These are phyloP conservation scores for Ceyx margarethae DNA, from an alignment of 2,113 vertebrate species.

Conservation along the genomic window DNA sequence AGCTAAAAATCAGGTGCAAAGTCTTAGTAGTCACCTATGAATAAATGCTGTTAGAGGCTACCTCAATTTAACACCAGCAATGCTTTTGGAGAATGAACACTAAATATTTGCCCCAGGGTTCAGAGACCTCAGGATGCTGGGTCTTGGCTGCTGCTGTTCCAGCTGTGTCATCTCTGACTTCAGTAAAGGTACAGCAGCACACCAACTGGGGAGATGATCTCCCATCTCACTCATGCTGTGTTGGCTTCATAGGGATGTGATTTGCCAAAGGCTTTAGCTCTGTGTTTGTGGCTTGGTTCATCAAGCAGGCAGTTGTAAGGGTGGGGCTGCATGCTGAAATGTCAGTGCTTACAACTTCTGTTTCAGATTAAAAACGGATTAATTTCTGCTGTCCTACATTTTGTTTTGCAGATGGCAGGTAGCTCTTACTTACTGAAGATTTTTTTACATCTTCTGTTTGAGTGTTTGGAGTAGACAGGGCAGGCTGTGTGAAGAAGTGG, in stretches of 20 bases:
- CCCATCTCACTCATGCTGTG: not conserved
- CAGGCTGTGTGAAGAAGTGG: not conserved
- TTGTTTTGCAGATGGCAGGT: conserved; percentile 35
- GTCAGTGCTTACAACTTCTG: conserved; percentile 26
- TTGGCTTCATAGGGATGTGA: not conserved
- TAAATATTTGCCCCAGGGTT: not conserved
- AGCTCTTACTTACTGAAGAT: conserved; percentile 34
- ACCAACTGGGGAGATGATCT: not conserved
- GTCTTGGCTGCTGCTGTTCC: not conserved
- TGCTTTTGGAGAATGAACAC: not conserved
- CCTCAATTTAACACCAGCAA: not conserved
- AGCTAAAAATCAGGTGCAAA: not conserved
- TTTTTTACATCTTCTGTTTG: not conserved
- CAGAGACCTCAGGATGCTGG: fast-evolving
- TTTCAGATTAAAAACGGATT: conserved; percentile 43
- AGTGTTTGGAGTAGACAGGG: not conserved
- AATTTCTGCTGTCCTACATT: not conserved
- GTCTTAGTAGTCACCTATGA: not conserved
- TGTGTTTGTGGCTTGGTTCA: not conserved
- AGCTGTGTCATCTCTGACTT: not conserved
- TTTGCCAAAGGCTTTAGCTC: conserved; percentile 17
- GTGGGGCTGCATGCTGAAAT: not conserved
- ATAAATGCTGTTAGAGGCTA: not conserved
- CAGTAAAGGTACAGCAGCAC: not conserved
- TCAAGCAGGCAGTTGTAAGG: not conserved